A percentile compares a stretch with the other conserved stretches of the same genome.
These are phyloP conservation scores for Sphecodes monilicornis DNA, from an alignment of 2,888 invertebrate genomes.

Conservation along the genomic window DNA sequence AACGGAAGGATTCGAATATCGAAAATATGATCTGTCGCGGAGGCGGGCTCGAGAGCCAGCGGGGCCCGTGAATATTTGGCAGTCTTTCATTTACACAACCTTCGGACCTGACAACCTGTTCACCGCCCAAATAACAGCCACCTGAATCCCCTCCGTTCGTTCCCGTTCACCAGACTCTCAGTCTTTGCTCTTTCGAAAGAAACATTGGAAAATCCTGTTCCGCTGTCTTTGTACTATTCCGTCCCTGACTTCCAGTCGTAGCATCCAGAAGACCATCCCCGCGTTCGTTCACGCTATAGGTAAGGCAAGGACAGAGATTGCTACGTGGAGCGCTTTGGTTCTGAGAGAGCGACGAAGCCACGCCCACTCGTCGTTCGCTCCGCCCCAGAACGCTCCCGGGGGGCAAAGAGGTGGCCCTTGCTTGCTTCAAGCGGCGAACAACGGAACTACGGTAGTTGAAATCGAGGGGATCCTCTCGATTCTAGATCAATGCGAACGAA, in stretches of 20 bases:
- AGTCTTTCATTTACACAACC: conserved; percentile 47
- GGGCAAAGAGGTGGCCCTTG: neutral
- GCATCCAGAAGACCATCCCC: neutral
- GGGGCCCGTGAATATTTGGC: conserved; percentile 46
- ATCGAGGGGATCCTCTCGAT: neutral
- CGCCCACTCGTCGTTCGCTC: neutral
- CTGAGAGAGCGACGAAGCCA: neutral
- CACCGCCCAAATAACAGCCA: neutral
- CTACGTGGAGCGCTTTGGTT: neutral
- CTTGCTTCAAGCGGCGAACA: neutral
- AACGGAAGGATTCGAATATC: neutral
- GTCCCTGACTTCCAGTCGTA: neutral
- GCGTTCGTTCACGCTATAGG: neutral
- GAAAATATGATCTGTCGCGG: conserved; percentile 11
- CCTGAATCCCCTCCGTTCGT: neutral
- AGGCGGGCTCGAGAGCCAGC: conserved; percentile 11
- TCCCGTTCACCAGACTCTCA: conserved; percentile 20
- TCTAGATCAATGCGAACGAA: neutral
- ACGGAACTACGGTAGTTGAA: neutral
- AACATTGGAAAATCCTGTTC: neutral
- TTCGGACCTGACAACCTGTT: neutral
- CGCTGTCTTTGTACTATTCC: conserved; percentile 45
- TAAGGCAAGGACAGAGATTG: neutral
- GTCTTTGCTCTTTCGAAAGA: conserved; percentile 22
- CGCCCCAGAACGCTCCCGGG: neutral